Percentiles rank a stretch among this genome's conserved stretches.
Conservation (phyloP, 2,888 invertebrate genomes). For the Nebria brevicollis region DNA sequence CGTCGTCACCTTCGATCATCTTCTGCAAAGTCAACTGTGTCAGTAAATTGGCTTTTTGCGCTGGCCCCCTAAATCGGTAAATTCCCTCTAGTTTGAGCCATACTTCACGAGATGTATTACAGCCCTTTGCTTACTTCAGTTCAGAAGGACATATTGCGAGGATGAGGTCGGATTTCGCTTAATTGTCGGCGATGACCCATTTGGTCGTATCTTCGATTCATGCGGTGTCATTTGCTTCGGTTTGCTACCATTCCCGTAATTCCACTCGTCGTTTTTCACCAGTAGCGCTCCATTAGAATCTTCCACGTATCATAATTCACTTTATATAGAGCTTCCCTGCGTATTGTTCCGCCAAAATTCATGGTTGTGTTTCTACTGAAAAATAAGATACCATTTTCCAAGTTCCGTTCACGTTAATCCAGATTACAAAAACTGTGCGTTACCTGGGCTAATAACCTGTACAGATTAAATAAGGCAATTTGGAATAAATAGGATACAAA, state of each 20-base stretch:
- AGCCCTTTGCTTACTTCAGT: conserved; percentile 51
- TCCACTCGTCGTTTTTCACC: not conserved
- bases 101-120: conserved; percentile 51
- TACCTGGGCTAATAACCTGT: no score
- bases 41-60: conserved; percentile 56
- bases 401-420: no score
- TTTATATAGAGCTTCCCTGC: not conserved
- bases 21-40: conserved; percentile 54
- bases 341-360: not conserved
- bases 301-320: not conserved
- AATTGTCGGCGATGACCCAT: not conserved
- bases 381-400: no score
- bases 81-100: conserved; percentile 55
- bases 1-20: conserved; percentile 52
- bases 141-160: conserved; percentile 47
- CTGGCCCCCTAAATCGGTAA: conserved; percentile 55
- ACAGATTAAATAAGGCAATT: no score
- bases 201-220: not conserved
- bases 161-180: conserved; percentile 14
- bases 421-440: no score
- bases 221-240: not conserved
- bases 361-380: not conserved
- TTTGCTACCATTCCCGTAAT: not conserved
- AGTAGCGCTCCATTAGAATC: not conserved
- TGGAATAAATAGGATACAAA: no score